Base-by-base conservation (phyloP, 2,888 invertebrate species). In the Philaethria dido region DNA sequence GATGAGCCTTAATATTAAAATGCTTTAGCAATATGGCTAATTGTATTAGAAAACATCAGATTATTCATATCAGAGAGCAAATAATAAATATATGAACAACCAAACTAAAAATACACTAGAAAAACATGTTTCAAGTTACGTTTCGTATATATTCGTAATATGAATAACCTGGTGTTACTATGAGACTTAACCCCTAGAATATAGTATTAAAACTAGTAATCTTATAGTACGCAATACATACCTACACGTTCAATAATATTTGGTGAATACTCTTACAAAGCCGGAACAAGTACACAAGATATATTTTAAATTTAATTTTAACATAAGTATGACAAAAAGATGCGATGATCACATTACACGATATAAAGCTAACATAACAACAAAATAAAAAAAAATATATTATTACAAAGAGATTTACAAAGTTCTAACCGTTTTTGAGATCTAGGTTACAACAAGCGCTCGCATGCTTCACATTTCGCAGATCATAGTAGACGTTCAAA, bases 11-110 rank as follows among this genome's bases (percentile, higher is more conserved):
- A 84, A 83, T 73, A 78, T 80, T 80, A 84, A 81, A 82, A 82
- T 75, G 82, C 81, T 78, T 84, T 82, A 88, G 83, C 83, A 83
- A 84, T 85, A 87, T 86, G 86, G 87, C 89, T 88, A 83, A 80
- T 80, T 29, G 77, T 84, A 82, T 81, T 75, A 77, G 80, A 71
- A 73, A 84, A 84, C 54, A 69, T 67, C 57, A 64, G 66, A 69
- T 64, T 66, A 57, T 66, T 68, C 67, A 63, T 60, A 67, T 69
- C 62, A 61, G 68, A 59, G 64, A 2, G 16, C 8, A 42, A n/a
- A 16, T n/a, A n/a, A 64, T 54, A 68, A 68, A 69, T 68, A 63
- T 60, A 20, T 64, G 47, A 54, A 55, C 22, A 22, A 55, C 55
- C 39, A 55, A 55, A 39, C 11, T 39, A 22, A 39, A 39, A 22